Conservation (phyloP, 2,797 vertebrate species). For the Enteromius fasciolatus region DNA sequence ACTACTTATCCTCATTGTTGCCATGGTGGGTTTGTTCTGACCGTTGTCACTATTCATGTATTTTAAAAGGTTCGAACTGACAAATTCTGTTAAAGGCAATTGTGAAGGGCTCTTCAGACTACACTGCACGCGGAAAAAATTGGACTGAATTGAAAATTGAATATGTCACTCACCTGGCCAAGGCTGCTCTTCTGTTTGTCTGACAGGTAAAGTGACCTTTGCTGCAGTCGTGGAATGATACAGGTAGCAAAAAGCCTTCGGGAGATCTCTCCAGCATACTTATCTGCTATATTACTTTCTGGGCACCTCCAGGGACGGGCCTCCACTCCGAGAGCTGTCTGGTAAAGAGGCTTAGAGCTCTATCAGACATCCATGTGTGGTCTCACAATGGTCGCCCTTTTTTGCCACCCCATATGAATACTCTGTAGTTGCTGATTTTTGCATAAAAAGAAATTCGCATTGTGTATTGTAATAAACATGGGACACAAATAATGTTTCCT, state of each 20-base stretch:
- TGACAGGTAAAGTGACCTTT: constrained; percentile 48
- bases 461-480: not conserved
- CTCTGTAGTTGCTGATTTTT: constrained; percentile 2
- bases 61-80: constrained; percentile 42
- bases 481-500: not conserved
- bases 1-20: constrained; percentile 27
- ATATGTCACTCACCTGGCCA: constrained; percentile 54
- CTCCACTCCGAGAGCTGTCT: constrained; percentile 21
- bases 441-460: not conserved
- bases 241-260: constrained; percentile 26
- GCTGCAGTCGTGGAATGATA: constrained; percentile 19
- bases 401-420: not conserved
- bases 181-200: constrained; percentile 34
- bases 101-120: constrained; percentile 49
- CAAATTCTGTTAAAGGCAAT: constrained; percentile 42
- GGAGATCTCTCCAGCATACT: constrained; percentile 35
- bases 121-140: constrained; percentile 25
- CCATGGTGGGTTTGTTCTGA: constrained; percentile 26
- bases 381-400: not conserved
- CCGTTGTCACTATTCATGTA: constrained; percentile 35
- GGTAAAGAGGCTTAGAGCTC: constrained; percentile 31
- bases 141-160: constrained; percentile 49
- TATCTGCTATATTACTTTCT: constrained; percentile 43
- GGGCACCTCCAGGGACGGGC: constrained; percentile 21
- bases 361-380: constrained; percentile 8